These are phyloP conservation scores for Akabosia matsudoensis DNA, from an alignment of 1,140 invertebrate genomes.

Conservation along the genomic window DNA sequence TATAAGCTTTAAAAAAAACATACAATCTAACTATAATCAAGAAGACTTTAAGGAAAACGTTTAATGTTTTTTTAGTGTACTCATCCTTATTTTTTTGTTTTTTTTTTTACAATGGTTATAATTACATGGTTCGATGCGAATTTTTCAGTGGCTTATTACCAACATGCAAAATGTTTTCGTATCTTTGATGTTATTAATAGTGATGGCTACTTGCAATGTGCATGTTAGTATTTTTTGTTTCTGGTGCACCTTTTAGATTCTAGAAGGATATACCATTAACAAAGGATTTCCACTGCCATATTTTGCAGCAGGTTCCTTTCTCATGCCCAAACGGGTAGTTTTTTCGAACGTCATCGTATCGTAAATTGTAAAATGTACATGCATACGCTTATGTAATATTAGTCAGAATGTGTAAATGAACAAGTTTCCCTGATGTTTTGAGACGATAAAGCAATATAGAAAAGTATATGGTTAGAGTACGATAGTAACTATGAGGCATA, in stretches of 20 bases:
- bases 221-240: background rate
- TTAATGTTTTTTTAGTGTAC: background rate
- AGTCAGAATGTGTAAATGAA: slow-evolving; percentile 15
- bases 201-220: background rate
- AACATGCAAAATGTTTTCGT: slow-evolving; percentile 11
- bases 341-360: too few species aligned
- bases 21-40: background rate
- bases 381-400: background rate
- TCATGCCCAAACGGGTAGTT: too few species aligned
- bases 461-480: too few species aligned
- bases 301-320: too few species aligned
- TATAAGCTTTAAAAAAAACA: too few species aligned
- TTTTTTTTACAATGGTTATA: slow-evolving; percentile 6
- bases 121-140: slow-evolving; percentile 22
- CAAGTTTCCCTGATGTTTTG: background rate
- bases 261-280: background rate
- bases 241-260: background rate
- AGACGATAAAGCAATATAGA: background rate
- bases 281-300: too few species aligned
- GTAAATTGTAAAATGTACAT: too few species aligned
- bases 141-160: slow-evolving; percentile 20
- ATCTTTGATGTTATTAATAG: background rate
- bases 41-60: background rate
- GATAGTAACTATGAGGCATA: too few species aligned
- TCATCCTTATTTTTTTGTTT: slow-evolving; percentile 7